Evolutionary conservation across 2,113 vertebrate genomes (phyloP).

Genomic region (Nesogale talazaci): DNA sequence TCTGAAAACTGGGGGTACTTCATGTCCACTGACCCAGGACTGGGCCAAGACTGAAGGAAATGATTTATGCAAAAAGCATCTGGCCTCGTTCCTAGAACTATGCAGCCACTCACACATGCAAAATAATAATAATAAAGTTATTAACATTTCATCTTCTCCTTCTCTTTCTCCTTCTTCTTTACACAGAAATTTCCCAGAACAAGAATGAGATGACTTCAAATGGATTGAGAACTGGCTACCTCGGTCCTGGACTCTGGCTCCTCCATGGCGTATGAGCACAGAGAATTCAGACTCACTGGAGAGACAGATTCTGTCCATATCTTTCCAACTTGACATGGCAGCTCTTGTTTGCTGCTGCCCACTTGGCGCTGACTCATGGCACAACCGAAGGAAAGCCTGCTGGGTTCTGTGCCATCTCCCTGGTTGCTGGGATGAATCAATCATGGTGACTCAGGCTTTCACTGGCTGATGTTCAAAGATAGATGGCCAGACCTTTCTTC

Average conservation of each 20-base stretch:
- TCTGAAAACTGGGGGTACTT: neutral
- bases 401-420: neutral
- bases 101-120: neutral
- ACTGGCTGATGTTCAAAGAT: neutral
- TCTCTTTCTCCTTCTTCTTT: neutral
- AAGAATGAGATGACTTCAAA: neutral
- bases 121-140: neutral
- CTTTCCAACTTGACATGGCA: neutral
- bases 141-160: neutral
- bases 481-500: neutral
- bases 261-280: neutral
- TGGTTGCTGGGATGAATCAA: neutral
- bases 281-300: neutral
- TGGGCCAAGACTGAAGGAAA: neutral
- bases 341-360: neutral
- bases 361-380: neutral
- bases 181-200: constrained; percentile 31
- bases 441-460: neutral
- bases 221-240: neutral
- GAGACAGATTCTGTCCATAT: neutral
- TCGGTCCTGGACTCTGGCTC: neutral
- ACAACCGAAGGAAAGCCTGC: neutral
- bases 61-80: neutral
- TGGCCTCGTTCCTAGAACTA: neutral
- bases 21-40: neutral